Evolutionary conservation across 1,140 invertebrate species (phyloP).

Genomic region (Penaeus japonicus): DNA sequence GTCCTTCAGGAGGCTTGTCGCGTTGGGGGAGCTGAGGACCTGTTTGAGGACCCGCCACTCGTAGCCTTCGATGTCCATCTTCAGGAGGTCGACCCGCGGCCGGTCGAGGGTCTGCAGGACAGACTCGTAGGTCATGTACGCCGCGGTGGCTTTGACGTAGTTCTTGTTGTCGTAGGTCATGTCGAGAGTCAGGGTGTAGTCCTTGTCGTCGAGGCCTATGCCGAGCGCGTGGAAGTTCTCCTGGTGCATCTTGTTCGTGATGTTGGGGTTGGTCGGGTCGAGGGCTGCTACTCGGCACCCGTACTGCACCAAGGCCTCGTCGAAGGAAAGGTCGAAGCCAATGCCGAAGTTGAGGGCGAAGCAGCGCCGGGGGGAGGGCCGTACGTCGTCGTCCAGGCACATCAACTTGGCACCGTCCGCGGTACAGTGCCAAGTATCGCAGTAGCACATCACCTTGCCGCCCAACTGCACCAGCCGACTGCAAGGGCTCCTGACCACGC

Average conservation of each 20-base stretch:
- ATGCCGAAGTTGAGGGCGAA: conserved; percentile 41
- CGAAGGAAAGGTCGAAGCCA: conserved; percentile 33
- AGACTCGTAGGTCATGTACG: conserved; percentile 24
- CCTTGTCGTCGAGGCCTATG: conserved; percentile 1
- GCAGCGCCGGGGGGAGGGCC: conserved; percentile 17
- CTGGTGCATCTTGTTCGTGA: conserved; percentile 21
- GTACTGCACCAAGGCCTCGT: conserved; percentile 21
- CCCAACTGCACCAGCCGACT: background rate
- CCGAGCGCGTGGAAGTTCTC: conserved; percentile 21
- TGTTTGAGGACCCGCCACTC: conserved; percentile 30
- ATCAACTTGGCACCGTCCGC: conserved; percentile 23
- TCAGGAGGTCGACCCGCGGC: conserved; percentile 21
- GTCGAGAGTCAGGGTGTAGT: background rate
- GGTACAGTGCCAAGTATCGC: conserved; percentile 13
- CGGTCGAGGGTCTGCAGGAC: conserved; percentile 8
- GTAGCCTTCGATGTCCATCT: conserved; percentile 36
- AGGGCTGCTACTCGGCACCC: conserved; percentile 32
- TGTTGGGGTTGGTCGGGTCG: conserved; percentile 42
- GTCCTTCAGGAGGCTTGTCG: background rate
- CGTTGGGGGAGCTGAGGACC: conserved; percentile 10
- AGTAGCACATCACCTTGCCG: conserved; percentile 14
- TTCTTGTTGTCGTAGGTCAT: background rate
- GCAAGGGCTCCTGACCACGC: background rate
- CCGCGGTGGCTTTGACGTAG: background rate
- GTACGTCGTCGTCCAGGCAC: conserved; percentile 26